Conservation (phyloP, 2,797 vertebrate genomes). For the Odontamblyopus rebecca region DNA sequence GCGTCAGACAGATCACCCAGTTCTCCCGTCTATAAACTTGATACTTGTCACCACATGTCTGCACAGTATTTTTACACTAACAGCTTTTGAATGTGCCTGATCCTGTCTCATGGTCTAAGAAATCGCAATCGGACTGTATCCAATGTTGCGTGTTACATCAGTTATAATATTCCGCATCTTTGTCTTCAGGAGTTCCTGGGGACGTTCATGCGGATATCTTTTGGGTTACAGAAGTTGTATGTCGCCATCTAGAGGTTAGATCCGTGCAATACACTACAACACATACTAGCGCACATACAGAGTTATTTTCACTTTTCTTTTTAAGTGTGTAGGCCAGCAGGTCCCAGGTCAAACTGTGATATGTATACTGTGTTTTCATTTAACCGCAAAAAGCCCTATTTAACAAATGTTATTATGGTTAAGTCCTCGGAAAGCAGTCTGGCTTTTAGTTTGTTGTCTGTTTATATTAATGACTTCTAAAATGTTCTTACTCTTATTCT, state of each 20-base stretch:
- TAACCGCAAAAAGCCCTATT: too few species aligned
- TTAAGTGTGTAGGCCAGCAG: background rate
- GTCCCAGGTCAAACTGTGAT: background rate
- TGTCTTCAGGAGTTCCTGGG: background rate
- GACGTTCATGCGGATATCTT: background rate
- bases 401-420: too few species aligned
- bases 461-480: background rate
- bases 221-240: constrained; percentile 21
- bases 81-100: constrained; percentile 33
- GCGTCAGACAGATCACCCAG: constrained; percentile 31
- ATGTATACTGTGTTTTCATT: too few species aligned
- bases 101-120: constrained; percentile 8
- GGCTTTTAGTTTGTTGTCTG: too few species aligned
- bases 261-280: constrained; percentile 14
- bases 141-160: background rate
- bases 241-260: constrained; percentile 61
- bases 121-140: background rate
- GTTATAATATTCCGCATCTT: background rate
- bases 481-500: background rate
- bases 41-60: constrained; percentile 59
- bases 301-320: background rate
- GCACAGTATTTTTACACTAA: constrained; percentile 48
- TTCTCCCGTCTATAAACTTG: constrained; percentile 34
- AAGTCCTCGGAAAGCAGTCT: too few species aligned
- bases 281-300: too few species aligned